phyloP scores from a whole-genome alignment of 2,797 vertebrate genomes.

The Mus caroli region DNA sequence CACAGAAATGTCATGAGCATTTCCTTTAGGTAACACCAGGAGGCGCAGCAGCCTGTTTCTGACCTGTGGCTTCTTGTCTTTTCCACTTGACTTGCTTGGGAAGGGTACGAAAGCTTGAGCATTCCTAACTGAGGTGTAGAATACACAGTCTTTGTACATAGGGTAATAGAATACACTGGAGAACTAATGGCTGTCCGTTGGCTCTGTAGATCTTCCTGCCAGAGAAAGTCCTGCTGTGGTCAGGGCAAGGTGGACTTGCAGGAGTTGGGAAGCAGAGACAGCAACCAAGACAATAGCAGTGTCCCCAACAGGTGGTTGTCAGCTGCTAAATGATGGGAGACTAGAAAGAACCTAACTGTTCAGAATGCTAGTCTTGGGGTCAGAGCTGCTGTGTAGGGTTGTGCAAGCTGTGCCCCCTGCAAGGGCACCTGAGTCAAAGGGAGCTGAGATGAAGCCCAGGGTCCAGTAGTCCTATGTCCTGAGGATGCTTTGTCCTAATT shows the following conservation, averaged over 20 bases:
- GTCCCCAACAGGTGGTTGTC: background rate
- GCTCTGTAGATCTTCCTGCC: constrained; percentile 1
- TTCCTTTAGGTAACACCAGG: constrained; percentile 62
- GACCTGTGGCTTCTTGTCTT: constrained; percentile 36
- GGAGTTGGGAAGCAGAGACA: constrained; percentile 1
- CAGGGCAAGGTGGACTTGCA: background rate
- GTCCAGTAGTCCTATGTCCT: background rate
- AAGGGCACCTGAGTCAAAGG: background rate
- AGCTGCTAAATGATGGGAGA: constrained; percentile 1
- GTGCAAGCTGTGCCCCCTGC: background rate
- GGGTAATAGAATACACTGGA: constrained; percentile 16
- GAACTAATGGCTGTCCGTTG: constrained; percentile 25
- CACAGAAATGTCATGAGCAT: background rate
- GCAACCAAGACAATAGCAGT: background rate
- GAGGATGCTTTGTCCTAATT: background rate
- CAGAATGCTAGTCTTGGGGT: background rate
- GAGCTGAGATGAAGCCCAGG: background rate
- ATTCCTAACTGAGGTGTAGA: constrained; percentile 22
- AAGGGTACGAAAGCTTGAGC: background rate
- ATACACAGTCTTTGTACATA: constrained; percentile 29
- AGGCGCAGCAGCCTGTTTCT: constrained; percentile 50
- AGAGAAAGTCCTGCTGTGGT: background rate
- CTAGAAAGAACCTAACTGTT: constrained; percentile 19
- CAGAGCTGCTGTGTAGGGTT: background rate
- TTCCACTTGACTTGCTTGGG: constrained; percentile 40